Evolutionary conservation across 2,113 vertebrate species (phyloP).

Genomic region (Corydoras sp.): DNA sequence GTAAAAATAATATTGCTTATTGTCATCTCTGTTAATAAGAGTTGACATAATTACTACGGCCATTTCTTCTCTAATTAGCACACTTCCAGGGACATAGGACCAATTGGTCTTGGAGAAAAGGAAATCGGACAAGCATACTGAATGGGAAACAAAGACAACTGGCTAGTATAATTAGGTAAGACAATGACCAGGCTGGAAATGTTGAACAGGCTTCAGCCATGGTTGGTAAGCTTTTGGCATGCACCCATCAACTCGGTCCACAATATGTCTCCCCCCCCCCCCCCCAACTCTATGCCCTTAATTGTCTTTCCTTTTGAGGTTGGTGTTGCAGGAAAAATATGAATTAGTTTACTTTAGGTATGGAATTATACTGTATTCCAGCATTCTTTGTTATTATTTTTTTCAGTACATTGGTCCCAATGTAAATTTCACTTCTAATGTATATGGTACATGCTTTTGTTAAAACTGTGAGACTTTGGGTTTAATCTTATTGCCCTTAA

Average conservation of each 20-base stretch:
- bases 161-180: slow-evolving; percentile 88
- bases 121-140: slow-evolving; percentile 91
- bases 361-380: no score
- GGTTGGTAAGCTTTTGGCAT: slow-evolving; percentile 72
- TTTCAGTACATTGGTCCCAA: no score
- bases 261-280: slow-evolving; percentile 52
- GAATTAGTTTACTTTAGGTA: no score
- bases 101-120: slow-evolving; percentile 77
- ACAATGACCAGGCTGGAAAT: slow-evolving; percentile 70
- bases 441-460: no score
- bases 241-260: slow-evolving; percentile 66
- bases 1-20: slow-evolving; percentile 96
- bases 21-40: slow-evolving; percentile 83
- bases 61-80: slow-evolving; percentile 99
- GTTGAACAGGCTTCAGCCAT: slow-evolving; percentile 66
- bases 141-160: slow-evolving; percentile 90
- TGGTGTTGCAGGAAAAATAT: slow-evolving; percentile 35
- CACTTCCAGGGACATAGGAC: slow-evolving; percentile 82
- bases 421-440: no score
- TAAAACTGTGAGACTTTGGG: no score
- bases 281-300: slow-evolving; percentile 83
- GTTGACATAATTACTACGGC: slow-evolving; percentile 95
- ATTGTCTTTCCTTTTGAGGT: slow-evolving; percentile 76
- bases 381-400: no score
- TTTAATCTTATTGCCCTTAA: no score